Evolutionary conservation across 2,797 vertebrate species (phyloP).

Genomic region (Sebastolobus altivelis): DNA sequence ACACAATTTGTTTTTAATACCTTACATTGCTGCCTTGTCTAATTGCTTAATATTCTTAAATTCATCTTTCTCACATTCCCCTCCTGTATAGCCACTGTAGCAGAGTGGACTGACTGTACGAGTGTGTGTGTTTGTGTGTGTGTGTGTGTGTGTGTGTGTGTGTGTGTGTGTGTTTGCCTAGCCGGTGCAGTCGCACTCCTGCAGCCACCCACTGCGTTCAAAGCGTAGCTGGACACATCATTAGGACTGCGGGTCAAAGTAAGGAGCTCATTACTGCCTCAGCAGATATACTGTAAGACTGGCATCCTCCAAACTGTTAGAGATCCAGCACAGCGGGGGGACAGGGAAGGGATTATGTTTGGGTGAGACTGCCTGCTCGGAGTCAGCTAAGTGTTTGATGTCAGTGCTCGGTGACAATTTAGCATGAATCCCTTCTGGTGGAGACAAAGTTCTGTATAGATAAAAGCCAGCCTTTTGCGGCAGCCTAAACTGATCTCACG

Average conservation of each 20-base stretch:
- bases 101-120: constrained; percentile 11
- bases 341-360: neutral
- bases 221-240: constrained; percentile 41
- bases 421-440: neutral
- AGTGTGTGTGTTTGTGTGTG: neutral
- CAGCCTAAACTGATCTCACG: too few relatives aligned
- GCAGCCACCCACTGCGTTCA: constrained; percentile 33
- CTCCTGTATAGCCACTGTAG: neutral
- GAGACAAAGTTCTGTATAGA: neutral
- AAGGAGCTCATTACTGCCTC: constrained; percentile 55
- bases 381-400: constrained; percentile 1
- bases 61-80: neutral
- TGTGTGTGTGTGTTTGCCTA: constrained; percentile 1
- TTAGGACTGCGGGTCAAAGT: constrained; percentile 50
- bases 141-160: neutral
- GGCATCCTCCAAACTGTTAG: neutral
- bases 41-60: neutral
- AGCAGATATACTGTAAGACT: constrained; percentile 23
- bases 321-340: neutral
- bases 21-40: constrained; percentile 10
- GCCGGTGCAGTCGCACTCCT: constrained; percentile 1
- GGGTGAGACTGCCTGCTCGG: neutral
- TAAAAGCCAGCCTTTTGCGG: neutral
- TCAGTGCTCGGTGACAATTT: neutral
- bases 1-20: neutral